phyloP scores from a whole-genome alignment of 2,888 invertebrate genomes.

The Ptilodon capucinus region DNA sequence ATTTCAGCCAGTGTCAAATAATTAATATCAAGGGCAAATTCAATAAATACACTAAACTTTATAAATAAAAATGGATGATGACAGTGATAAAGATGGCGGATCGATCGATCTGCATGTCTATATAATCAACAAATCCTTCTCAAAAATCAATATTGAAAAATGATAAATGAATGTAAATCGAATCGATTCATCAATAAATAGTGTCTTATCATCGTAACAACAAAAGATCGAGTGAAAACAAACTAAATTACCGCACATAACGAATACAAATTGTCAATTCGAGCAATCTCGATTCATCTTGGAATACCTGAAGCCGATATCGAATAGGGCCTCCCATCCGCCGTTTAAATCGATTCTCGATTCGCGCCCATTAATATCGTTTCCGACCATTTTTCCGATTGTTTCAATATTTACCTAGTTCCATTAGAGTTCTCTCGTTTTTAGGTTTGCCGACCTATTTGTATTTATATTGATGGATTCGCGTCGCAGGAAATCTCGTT shows the following conservation, averaged over 20 bases:
- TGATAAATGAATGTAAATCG: too few species aligned
- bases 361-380: conserved; percentile 40
- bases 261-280: conserved; percentile 41
- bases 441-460: conserved; percentile 14
- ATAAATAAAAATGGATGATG: too few species aligned
- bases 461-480: conserved; percentile 3
- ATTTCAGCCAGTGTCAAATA: too few species aligned
- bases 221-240: conserved; percentile 17
- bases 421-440: conserved; percentile 28
- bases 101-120: too few species aligned
- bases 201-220: not conserved
- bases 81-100: too few species aligned
- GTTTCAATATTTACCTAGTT: conserved; percentile 39
- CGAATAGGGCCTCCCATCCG: conserved; percentile 35
- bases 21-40: too few species aligned
- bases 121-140: too few species aligned
- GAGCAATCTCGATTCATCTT: conserved; percentile 34
- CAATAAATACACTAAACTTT: too few species aligned
- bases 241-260: conserved; percentile 27
- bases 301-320: conserved; percentile 31
- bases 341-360: conserved; percentile 43
- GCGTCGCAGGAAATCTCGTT: not conserved
- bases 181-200: not conserved
- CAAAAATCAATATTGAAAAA: too few species aligned
- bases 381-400: conserved; percentile 39